Base-by-base conservation (phyloP, 2,888 invertebrate species). In the Petrolisthes cinctipes region DNA sequence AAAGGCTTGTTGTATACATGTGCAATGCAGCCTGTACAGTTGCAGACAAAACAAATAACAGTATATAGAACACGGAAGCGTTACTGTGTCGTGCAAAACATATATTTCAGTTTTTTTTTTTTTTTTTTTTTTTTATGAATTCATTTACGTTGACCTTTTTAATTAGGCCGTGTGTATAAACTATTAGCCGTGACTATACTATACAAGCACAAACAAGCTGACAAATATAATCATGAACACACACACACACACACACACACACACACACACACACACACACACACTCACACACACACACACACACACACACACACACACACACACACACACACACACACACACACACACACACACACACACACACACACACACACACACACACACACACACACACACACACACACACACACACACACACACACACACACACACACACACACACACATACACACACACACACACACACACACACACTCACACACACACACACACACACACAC, bases 251-350 rank as follows among this genome's bases (percentile, higher is more conserved):
- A 82, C 68, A 82, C 71, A 68, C 37, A 82, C 71, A 82, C 53
- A 82, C n/a, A 82, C 53, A 82, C 51, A 82, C 53, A 82, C 37
- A 82, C 20, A 82, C 37, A 82, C 9, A 82, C 20, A 82, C 20
- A 82, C 20, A 83, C 20, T 54, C 17, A 73, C 20, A 83, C 51
- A 73, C 11, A 83, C 51, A 83, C 20, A 83, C 51, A 83, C 20
- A 83, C 51, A 83, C 20, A 79, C 56, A 79, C 56, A 79, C 56
- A 79, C 56, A 79, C 53, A 79, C 20, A 79, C 56, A 61, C 66
- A 81, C 66, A 81, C 66, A 81, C 37, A 81, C 66, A 81, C 57
- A 79, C 56, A 79, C 61, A 61, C 61, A 61, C 61, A 61, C 61
- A 61, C 61, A 61, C 61, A 61, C 61, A 61, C 61, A 61, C 61